Evolutionary conservation across 2,113 vertebrate genomes (phyloP), one percentile per base, ranked within the genome.

Genomic region (Cryptoleucopteryx plumbea): DNA sequence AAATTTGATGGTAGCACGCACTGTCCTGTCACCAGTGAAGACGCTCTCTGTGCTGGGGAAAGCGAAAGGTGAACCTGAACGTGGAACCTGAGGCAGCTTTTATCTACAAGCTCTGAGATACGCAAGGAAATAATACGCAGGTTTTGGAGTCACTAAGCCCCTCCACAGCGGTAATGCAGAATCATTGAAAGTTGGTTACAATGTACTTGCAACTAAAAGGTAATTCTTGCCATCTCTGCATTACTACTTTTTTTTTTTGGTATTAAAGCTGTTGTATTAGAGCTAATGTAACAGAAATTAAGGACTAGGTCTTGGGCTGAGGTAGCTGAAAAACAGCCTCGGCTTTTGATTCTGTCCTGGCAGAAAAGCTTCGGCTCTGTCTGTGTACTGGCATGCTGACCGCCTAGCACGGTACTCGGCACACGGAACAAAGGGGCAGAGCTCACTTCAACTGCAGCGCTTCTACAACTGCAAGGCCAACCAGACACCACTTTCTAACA

Each of bases 1-100:
- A 48, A 63, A 48, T 12, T 9, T 19, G 63, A 32, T 10, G 26
- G 63, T 14, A 55, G n/a, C 6, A 12, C 0, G 0, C 6, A 1
- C 53, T 1, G 2, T 61, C 23, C 47, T 21, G 19, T 17, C 31
- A 32, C 42, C 42, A 34, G 16, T 5, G 18, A 48, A 12, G 8
- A 20, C 2, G 13, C 19, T n/a, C 29, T 40, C 42, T 21, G 42
- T 2, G 6, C 52, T 50, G 72, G 50, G 50, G 26, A 55, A 23
- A 56, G n/a, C 1, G 0, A 9, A 47, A 48, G n/a, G 3, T 48
- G 50, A 55, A 32, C 14, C n/a, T 20, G 29, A 65, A 66, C 1
- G 2, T 65, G 43, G 71, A 50, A 52, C 53, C 50, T 4, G 13
- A 74, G 22, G 53, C 36, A 45, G 53, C 53, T 79, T 81, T 74